Evolutionary conservation across 2,888 invertebrate species (phyloP).

Genomic region (Linnaemya vulpina): DNA sequence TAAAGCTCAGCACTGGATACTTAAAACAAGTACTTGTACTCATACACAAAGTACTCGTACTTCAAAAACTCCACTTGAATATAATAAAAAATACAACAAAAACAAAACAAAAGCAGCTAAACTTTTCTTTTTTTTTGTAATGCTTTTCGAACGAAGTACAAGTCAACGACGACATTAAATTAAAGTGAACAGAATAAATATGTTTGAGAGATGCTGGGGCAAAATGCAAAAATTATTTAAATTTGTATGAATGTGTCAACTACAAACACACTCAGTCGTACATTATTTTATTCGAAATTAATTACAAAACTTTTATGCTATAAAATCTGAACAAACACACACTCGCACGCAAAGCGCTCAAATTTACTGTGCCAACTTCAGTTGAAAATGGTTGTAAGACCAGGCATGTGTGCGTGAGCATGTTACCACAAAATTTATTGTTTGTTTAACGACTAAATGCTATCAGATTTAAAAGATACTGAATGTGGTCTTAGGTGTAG

Average conservation of each 20-base stretch:
- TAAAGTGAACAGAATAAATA: constrained; percentile 10
- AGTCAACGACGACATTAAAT: constrained; percentile 30
- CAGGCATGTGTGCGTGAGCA: not conserved
- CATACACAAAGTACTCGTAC: constrained; percentile 56
- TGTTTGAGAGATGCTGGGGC: not conserved
- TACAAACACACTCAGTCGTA: constrained; percentile 16
- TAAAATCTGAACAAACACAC: constrained; percentile 3
- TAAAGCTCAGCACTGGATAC: constrained; percentile 40
- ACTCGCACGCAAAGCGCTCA: not conserved
- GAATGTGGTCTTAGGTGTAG: constrained; percentile 11
- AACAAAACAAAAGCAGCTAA: not conserved
- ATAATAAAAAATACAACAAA: not conserved
- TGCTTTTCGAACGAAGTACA: constrained; percentile 23
- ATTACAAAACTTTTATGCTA: constrained; percentile 64
- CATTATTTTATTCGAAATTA: constrained; percentile 65
- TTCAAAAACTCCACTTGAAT: constrained; percentile 45
- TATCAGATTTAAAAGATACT: constrained; percentile 47
- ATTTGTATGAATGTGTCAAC: constrained; percentile 56
- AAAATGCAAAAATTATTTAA: constrained; percentile 40
- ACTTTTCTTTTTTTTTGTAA: constrained; percentile 26
- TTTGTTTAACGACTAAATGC: constrained; percentile 43
- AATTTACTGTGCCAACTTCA: not conserved
- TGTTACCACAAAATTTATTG: constrained; percentile 46
- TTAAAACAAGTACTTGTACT: constrained; percentile 46
- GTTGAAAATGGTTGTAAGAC: not conserved